Percentiles rank a stretch among this genome's conserved stretches.
Evolutionary conservation across 2,113 vertebrate genomes (phyloP).

Genomic region (Chitala chitala): DNA sequence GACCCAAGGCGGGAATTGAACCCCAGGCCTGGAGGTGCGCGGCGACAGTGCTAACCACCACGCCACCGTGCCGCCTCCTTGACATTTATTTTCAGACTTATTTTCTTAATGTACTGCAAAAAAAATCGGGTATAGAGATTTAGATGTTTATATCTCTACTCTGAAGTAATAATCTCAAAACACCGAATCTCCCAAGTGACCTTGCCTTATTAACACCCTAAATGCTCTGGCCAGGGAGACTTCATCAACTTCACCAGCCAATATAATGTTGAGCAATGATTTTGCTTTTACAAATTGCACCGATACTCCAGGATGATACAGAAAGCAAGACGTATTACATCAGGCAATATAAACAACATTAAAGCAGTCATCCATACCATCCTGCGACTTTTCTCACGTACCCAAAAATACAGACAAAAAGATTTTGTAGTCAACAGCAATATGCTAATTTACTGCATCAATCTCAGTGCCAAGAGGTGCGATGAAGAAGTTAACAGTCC

Average conservation of each 20-base stretch:
- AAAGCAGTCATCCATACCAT: not conserved
- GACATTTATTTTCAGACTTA: constrained; percentile 1
- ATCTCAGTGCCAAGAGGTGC: not conserved
- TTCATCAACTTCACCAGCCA: constrained; percentile 4
- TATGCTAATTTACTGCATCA: not conserved
- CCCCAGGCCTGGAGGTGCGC: no score
- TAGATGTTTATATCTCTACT: no score
- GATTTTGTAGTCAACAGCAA: not conserved
- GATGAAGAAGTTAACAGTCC: not conserved
- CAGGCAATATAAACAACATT: not conserved
- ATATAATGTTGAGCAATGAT: not conserved
- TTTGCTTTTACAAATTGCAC: not conserved
- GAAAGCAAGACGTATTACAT: no score
- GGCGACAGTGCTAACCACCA: no score
- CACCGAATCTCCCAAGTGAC: not conserved
- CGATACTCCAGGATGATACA: no score
- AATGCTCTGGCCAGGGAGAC: not conserved
- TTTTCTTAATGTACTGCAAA: not conserved
- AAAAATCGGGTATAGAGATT: no score
- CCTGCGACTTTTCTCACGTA: not conserved
- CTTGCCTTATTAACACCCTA: not conserved
- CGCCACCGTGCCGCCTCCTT: no score
- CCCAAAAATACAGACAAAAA: not conserved
- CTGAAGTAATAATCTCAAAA: no score
- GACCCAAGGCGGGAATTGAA: no score